Evolutionary conservation across 2,888 invertebrate species (phyloP).

Genomic region (Tigriopus californicus): DNA sequence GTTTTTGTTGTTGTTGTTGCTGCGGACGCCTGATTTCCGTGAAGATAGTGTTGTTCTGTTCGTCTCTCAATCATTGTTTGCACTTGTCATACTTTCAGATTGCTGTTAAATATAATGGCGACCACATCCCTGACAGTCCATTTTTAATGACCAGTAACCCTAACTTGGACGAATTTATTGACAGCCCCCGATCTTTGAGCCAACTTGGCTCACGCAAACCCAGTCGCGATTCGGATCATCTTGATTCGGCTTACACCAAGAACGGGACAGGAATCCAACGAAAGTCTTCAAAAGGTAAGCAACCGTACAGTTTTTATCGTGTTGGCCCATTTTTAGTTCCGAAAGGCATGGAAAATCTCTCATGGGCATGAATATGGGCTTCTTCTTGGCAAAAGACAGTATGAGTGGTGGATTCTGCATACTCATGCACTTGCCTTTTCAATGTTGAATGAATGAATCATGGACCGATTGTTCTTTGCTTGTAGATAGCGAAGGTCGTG

Average conservation of each 20-base stretch:
- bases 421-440: no score
- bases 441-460: no score
- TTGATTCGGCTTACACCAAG: neutral
- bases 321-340: no score
- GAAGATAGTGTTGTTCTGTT: no score
- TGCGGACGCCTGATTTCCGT: no score
- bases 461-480: no score
- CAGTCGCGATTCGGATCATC: neutral
- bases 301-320: no score
- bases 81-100: conserved; percentile 5
- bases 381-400: no score
- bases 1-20: no score
- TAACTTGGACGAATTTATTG: conserved; percentile 6
- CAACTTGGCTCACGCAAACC: neutral
- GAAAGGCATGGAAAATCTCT: no score
- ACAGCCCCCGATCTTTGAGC: neutral
- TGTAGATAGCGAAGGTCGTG: neutral
- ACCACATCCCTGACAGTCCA: conserved; percentile 4
- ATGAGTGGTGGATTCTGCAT: no score
- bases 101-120: conserved; percentile 7
- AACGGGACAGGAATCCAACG: neutral
- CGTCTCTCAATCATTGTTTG: conserved; percentile 1
- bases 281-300: neutral
- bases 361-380: no score
- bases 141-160: conserved; percentile 13